Base-by-base conservation (phyloP, 2,113 vertebrate genomes). In the Oryzias melastigma region DNA sequence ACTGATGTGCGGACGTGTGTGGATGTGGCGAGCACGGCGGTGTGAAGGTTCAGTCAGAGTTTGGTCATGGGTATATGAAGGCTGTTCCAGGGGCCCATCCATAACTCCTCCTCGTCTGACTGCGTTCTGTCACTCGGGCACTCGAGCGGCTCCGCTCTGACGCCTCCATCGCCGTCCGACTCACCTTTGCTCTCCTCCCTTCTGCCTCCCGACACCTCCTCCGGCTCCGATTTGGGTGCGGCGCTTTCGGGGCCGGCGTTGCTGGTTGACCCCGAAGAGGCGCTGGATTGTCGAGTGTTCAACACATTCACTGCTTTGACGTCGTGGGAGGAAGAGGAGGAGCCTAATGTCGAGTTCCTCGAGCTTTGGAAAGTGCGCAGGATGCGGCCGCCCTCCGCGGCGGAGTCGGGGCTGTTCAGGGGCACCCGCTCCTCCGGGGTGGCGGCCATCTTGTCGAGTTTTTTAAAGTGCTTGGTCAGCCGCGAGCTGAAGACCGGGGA, bases 31-130 rank as follows among this genome's bases (percentile, higher is more conserved):
- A 67, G 52, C 75, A 66, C 75, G 59, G 72, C 54, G 56, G 15
- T 4, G 16, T 55, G 16, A 22, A 7, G 43, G 46, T 19, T 60
- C 58, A 81, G 82, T 98, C 93, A 99, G 90, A 99, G 94, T 95
- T 99, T 99, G 80, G 97, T 99, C 96, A 98, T 99, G 92, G 97
- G 97, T 93, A 99, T 99, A 90, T 98, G 96, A 70, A 97, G 95
- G 73, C 92, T 97, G 89, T 97, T 98, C 96, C 96, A 98, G 16
- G 96, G 96, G 44, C 97, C 97, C 97, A 98, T 98, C 97, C 97
- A 98, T 14, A 99, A 88, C 75, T 98, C 95, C 19, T 97, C 97
- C 19, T 98, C 95, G 0, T 98, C 96, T 0, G 96, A 95, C 75
- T 94, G 95, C 0, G 93, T 93, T 56, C 94, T 92, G 71, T 98